These are phyloP conservation scores for Craseonycteris thonglongyai DNA, from an alignment of 2,113 vertebrate genomes.

Conservation along the genomic window DNA sequence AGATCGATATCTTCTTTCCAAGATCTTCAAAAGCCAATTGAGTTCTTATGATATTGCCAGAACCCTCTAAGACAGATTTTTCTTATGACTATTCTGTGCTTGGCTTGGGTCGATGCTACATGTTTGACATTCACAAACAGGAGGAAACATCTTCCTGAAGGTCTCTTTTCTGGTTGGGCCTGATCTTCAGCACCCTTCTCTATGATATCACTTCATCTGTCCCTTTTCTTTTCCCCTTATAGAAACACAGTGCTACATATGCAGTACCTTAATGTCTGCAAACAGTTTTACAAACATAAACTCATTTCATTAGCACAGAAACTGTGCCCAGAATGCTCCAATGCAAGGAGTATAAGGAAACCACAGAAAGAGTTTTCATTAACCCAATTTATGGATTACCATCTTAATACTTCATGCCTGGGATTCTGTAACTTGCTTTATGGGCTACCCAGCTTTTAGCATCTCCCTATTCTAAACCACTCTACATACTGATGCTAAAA, in stretches of 20 bases:
- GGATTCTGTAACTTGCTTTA: conserved; percentile 10
- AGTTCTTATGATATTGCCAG: neutral
- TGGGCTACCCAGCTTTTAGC: neutral
- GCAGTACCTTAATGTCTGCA: neutral
- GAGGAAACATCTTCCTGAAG: neutral
- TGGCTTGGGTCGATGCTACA: neutral
- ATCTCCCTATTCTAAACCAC: conserved; percentile 25
- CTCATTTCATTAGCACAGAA: neutral
- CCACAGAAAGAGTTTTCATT: neutral
- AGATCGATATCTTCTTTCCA: neutral
- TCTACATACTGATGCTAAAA: conserved; percentile 56
- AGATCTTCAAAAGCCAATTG: neutral
- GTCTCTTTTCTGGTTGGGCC: neutral
- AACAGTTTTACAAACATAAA: neutral
- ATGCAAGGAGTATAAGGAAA: neutral
- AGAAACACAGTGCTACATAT: neutral
- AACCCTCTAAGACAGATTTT: neutral
- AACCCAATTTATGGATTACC: neutral
- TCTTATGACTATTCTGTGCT: neutral
- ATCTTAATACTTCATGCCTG: conserved; percentile 12
- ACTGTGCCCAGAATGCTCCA: neutral
- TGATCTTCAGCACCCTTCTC: neutral
- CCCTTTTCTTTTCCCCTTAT: neutral
- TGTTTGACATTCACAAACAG: neutral
- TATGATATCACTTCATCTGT: neutral